Percentiles rank a stretch among this genome's conserved stretches.
Conservation (phyloP, 2,797 vertebrate genomes). For the Melopsittacus undulatus region DNA sequence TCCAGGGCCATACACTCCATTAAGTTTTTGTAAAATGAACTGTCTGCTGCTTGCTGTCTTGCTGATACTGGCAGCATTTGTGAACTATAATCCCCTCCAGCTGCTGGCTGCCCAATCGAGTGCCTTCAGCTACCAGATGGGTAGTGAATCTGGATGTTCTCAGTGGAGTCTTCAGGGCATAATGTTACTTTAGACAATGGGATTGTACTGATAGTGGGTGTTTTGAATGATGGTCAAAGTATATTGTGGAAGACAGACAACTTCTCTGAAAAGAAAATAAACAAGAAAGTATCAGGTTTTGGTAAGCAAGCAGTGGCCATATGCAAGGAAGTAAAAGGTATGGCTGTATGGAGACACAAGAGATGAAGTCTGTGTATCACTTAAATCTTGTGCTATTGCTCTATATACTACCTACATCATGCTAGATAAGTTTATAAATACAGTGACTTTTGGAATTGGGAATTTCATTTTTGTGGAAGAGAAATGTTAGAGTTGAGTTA, state of each 20-base stretch:
- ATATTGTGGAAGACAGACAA: background rate
- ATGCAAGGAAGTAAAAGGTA: background rate
- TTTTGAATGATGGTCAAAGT: background rate
- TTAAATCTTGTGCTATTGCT: background rate
- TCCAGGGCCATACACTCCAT: constrained; percentile 86
- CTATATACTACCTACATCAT: background rate
- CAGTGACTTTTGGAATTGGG: background rate
- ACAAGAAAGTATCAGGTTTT: background rate
- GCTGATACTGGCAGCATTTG: constrained; percentile 64
- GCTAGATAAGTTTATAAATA: background rate
- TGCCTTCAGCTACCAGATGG: constrained; percentile 45
- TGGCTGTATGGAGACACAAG: rapidly evolving
- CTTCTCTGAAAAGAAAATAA: background rate
- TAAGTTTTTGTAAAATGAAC: constrained; percentile 88
- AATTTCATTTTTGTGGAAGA: background rate
- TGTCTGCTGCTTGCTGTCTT: constrained; percentile 78
- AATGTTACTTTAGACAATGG: background rate
- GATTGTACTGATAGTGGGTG: background rate
- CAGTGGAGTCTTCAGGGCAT: background rate
- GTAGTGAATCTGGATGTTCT: background rate
- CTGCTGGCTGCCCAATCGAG: constrained; percentile 48
- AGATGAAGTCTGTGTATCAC: background rate
- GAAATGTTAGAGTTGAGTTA: background rate
- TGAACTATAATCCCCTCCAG: constrained; percentile 67
- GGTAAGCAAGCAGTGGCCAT: background rate